Percentiles rank a stretch among this genome's conserved stretches.
These are phyloP conservation scores for Arothron firmamentum DNA, from an alignment of 2,113 vertebrate genomes.

Conservation along the genomic window DNA sequence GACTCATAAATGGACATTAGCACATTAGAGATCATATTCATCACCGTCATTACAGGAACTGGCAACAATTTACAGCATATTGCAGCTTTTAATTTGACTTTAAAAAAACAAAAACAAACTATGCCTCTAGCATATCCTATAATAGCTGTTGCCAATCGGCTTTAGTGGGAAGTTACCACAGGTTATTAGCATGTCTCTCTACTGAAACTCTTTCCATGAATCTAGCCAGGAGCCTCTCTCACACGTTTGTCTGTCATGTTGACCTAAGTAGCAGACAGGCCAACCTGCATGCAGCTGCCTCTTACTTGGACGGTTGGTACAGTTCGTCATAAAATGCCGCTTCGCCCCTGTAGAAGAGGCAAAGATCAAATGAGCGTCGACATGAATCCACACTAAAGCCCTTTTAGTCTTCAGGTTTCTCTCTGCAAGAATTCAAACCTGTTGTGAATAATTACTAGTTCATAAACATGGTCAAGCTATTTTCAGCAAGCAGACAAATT, in stretches of 20 bases:
- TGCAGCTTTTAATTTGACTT: constrained; percentile 8
- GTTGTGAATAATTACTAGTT: too few species aligned
- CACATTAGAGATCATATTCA: constrained; percentile 36
- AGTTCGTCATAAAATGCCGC: constrained; percentile 68
- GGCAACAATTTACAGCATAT: not conserved
- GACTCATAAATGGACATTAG: constrained; percentile 42
- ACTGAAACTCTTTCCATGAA: not conserved
- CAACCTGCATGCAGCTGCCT: constrained; percentile 47
- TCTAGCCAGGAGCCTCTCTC: not conserved
- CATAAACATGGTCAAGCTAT: too few species aligned
- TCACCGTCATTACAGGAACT: constrained; percentile 25
- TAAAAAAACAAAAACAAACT: constrained; percentile 11
- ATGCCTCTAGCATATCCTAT: constrained; percentile 1
- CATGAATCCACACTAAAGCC: not conserved
- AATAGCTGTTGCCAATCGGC: constrained; percentile 6
- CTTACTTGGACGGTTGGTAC: constrained; percentile 76
- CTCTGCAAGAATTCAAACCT: too few species aligned
- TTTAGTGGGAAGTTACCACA: constrained; percentile 26
- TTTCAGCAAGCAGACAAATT: too few species aligned
- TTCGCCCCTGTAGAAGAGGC: constrained; percentile 64
- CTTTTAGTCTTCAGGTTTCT: too few species aligned
- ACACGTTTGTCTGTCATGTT: constrained; percentile 3
- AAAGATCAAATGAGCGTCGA: constrained; percentile 25
- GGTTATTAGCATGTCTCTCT: not conserved
- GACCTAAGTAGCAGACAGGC: constrained; percentile 16